Conservation (phyloP, 2,797 vertebrate genomes). For the Hephaestus fuliginosus region DNA sequence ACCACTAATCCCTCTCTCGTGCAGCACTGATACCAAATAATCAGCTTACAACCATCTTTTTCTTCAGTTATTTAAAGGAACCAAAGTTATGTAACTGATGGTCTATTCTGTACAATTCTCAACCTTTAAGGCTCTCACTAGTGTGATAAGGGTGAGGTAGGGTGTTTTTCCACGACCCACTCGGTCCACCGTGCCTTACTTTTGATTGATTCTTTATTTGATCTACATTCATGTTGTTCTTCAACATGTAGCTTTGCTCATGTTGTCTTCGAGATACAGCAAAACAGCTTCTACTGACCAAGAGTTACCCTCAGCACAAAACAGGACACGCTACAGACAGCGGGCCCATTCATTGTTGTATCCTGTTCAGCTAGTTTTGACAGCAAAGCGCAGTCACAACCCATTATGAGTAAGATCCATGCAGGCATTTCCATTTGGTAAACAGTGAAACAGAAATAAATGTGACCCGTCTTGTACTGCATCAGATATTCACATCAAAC, state of each 20-base stretch:
- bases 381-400: conserved; percentile 34
- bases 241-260: conserved; percentile 20
- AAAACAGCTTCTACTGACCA: conserved; percentile 22
- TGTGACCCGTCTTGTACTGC: conserved; percentile 18
- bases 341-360: conserved; percentile 19
- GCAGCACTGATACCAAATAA: too few relatives aligned
- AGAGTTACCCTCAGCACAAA: conserved; percentile 11
- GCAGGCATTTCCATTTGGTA: conserved; percentile 54
- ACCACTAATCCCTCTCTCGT: too few relatives aligned
- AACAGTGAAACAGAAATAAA: conserved; percentile 52
- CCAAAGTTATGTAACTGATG: too few relatives aligned
- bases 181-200: too few relatives aligned
- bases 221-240: not conserved
- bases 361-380: conserved; percentile 55
- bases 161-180: too few relatives aligned
- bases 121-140: too few relatives aligned
- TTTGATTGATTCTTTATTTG: too few relatives aligned
- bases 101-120: too few relatives aligned
- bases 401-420: conserved; percentile 38
- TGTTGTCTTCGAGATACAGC: conserved; percentile 44
- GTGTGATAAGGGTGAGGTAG: too few relatives aligned
- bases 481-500: conserved; percentile 24
- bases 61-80: too few relatives aligned
- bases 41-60: too few relatives aligned
- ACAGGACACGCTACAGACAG: conserved; percentile 25